Evolutionary conservation across 2,113 vertebrate genomes (phyloP).

Genomic region (Alaudala cheleensis): DNA sequence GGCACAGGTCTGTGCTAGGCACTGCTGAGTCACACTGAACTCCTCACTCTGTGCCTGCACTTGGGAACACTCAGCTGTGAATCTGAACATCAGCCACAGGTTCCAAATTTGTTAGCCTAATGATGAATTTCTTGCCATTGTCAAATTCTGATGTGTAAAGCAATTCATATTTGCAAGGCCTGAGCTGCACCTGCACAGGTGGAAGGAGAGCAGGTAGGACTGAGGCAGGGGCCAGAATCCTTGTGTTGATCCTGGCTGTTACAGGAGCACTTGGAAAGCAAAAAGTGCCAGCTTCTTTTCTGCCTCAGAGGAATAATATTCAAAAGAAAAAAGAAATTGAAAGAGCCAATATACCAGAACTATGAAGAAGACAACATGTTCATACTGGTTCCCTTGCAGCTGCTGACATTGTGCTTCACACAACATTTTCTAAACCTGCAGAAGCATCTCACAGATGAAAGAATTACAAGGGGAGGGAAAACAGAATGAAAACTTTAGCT

Average conservation of each 20-base stretch:
- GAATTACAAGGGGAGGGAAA: not conserved
- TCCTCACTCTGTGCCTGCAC: not conserved
- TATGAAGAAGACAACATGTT: constrained; percentile 1
- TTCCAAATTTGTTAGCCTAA: not conserved
- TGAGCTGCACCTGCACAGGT: not conserved
- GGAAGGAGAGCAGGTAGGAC: not conserved
- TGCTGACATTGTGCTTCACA: not conserved
- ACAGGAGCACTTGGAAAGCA: not conserved
- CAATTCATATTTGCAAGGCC: not conserved
- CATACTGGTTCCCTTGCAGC: not conserved
- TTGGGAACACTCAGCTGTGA: not conserved
- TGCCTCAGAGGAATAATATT: not conserved
- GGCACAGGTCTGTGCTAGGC: not conserved
- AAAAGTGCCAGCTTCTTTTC: not conserved
- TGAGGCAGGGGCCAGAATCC: not conserved
- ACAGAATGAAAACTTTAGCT: constrained; percentile 8
- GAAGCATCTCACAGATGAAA: not conserved
- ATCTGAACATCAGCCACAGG: not conserved
- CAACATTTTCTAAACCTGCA: not conserved
- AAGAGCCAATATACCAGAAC: not conserved
- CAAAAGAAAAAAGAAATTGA: not conserved
- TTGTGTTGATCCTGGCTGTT: not conserved
- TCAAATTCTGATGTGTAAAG: not conserved
- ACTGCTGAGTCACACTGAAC: not conserved
- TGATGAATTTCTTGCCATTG: not conserved